Base-by-base conservation (phyloP, 2,888 invertebrate species). In the Agrochola macilenta region DNA sequence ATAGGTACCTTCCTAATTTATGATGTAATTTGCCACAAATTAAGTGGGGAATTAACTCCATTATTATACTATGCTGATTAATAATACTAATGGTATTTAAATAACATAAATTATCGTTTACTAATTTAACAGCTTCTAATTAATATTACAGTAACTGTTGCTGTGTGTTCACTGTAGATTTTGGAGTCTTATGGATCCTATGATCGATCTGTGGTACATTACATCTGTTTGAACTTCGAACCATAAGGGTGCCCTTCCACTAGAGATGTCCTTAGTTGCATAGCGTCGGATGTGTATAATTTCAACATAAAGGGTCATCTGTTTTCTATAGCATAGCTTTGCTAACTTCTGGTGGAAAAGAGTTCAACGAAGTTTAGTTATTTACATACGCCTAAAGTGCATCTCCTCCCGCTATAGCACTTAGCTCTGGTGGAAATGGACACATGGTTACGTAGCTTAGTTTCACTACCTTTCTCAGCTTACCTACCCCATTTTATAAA, bases 91-190 rank as follows among this genome's bases (percentile, higher is more conserved):
- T 66, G n/a, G 4, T 54, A 69, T 61, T 81, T 85, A 65, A 69
- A 76, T 65, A 71, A 30, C 76, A 76, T 65, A 75, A 30, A 52
- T 85, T 74, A 81, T 70, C 63, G 63, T 70, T 79, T n/a, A 54
- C n/a, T 75, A 72, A 75, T 82, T n/a, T n/a, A n/a, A n/a, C n/a
- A 17, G 69, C 61, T 69, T 69, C 39, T 11, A 17, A 69, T 79
- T 79, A 69, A 60, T 54, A 69, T n/a, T 20, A 69, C 12, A 11
- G 14, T 43, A 65, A 23, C 12, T 43, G 23, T 52, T 63, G 61
- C 8, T 61, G 5, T 43, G 61, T 43, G 20, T 39, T 30, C 23
- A 43, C 2, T 26, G 23, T 75, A 17, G 1, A 49, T 57, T 39
- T 14, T 7, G 17, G 1, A 57, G 43, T 26, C 12, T n/a, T 43